Base-by-base conservation (phyloP, 2,113 vertebrate genomes). In the Tinamus guttatus region DNA sequence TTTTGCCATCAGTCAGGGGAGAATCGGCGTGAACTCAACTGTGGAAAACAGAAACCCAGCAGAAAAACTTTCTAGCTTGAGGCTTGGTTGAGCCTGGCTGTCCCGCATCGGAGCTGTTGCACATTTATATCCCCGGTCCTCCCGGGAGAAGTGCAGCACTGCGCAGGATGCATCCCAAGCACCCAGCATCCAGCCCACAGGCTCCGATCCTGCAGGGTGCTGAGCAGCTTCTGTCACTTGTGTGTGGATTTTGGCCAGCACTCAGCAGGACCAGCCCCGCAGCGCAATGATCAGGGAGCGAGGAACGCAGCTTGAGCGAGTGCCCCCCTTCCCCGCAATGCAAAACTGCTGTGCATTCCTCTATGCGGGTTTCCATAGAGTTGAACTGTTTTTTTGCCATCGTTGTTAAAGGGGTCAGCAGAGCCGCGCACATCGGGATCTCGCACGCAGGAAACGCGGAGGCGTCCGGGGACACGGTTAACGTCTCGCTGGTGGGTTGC, bases 341-440 rank as follows among this genome's bases (percentile, higher is more conserved):
- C 96, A 96, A 90, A 97, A 97, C 96, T 94, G 95, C 95, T 95
- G 95, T 97, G 96, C 96, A 97, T 97, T 97, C 97, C 95, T 97
- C 97, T 96, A 96, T 88, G 92, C 93, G 95, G 96, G 97, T 97
- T 97, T 97, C 97, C 97, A 97, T 97, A 97, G 97, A 95, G 97
- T 97, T 96, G 91, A 97, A 97, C 94, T 93, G 40, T 93, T 93
- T 94, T 95, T 94, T 92, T 96, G 80, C 82, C 51, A 89, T 79
- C 25, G 78, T 74, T 56, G 94, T 97, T 97, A 97, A 97, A 96
- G 97, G 95, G 95, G 95, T 97, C 96, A 95, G 97, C 95, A 93
- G 94, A 69, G 91, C 96, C 90, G 95, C 96, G 93, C 95, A 94
- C 94, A 95, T 91, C 75, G 79, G 89, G 93, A 94, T 88, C 81